Evolutionary conservation across 2,888 invertebrate species (phyloP), one percentile per base, ranked within the genome.

Genomic region (Micoletzkya japonica): DNA sequence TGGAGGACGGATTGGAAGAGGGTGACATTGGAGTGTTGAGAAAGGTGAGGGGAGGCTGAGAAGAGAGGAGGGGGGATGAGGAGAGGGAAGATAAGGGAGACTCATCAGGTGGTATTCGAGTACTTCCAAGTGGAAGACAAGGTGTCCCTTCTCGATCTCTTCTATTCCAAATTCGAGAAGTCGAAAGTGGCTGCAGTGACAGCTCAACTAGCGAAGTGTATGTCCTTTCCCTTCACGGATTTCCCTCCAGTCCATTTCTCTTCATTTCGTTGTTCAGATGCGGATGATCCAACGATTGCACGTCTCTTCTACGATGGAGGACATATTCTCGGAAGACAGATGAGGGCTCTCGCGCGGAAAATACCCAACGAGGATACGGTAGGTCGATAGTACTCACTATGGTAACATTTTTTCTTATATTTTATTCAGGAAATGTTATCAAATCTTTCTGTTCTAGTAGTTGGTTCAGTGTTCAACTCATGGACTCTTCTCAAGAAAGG

Each of bases 1-100:
- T 92, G 70, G 89, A 92, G 68, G 97, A 97, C 85, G 92, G 92
- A 64, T 89, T 94, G 20, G 85, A 87, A 0, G 90, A 91, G 0
- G 89, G 90, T 84, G 89, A 91, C 17, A 91, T 90, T 0, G 88
- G 89, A 2, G 88, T 34, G 54, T 54, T 66, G 64, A 66, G 54
- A 30, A 30, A 66, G 54, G 64, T 66, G 10, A 20, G 50, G 26
- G n/a, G 24, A 10, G 30, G 24, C 4, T 32, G 28, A 7, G 28
- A 32, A 34, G 10, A 7, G 3, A 63, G 34, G 17, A 4, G 39
- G 2, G 32, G 17, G 49, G 6, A 52, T 52, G 14, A 17, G 58
- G n/a, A 28, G 39, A 59, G 7, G 39, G 24, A 24, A 50, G 20
- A 10, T 20, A 4, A 50, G 20, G 20, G 3, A 24, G 14, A 17